Evolutionary conservation across 2,797 vertebrate genomes (phyloP).

Genomic region (Spinus pinus): DNA sequence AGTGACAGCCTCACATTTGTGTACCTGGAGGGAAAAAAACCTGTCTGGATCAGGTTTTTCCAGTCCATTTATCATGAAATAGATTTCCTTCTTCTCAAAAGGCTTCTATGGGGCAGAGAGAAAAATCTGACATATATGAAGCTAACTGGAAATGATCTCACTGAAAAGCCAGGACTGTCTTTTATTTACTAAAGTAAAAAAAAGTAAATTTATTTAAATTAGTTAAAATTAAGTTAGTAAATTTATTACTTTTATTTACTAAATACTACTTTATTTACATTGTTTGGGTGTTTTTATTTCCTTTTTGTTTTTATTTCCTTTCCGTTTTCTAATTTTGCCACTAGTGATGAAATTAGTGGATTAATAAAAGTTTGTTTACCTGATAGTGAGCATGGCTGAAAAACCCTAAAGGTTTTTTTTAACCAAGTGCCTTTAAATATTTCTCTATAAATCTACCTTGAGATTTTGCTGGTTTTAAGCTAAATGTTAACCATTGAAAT

Average conservation of each 20-base stretch:
- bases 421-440: not conserved
- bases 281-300: not conserved
- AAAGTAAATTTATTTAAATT: not conserved
- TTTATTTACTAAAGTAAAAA: not conserved
- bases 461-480: not conserved
- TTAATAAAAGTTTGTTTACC: not conserved
- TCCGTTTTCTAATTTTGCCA: not conserved
- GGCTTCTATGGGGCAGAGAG: not conserved
- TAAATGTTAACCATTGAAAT: not conserved
- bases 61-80: not conserved
- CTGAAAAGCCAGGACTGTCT: not conserved
- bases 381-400: not conserved
- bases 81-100: not conserved
- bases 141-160: not conserved
- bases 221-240: not conserved
- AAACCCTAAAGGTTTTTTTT: not conserved
- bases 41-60: not conserved
- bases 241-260: not conserved
- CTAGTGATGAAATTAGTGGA: not conserved
- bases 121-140: not conserved
- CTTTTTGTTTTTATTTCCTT: accelerated
- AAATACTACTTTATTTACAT: not conserved
- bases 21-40: not conserved
- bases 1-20: not conserved
- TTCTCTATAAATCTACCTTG: not conserved